Percentiles rank a stretch among this genome's conserved stretches.
Evolutionary conservation across 2,113 vertebrate species (phyloP).

Genomic region (Chloroceryle aenea): DNA sequence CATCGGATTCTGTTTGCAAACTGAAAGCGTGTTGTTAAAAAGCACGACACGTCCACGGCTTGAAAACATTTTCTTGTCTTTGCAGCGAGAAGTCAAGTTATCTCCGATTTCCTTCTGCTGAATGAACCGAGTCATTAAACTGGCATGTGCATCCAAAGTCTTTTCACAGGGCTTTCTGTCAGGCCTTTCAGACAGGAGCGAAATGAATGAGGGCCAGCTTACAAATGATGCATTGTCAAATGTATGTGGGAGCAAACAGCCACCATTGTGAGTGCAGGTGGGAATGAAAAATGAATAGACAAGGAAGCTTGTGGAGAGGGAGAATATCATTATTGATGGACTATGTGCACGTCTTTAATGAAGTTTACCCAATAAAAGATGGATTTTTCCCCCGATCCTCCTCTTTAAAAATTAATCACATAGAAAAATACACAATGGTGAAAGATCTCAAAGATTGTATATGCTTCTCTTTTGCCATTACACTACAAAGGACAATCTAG

Average conservation of each 20-base stretch:
- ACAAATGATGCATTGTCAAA: slow-evolving; percentile 81
- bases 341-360: slow-evolving; percentile 28
- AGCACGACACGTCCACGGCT: slow-evolving; percentile 68
- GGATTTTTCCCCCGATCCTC: slow-evolving; percentile 17
- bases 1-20: slow-evolving; percentile 39
- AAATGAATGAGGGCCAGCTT: slow-evolving; percentile 72
- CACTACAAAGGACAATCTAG: neutral
- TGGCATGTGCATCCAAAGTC: slow-evolving; percentile 78
- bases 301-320: slow-evolving; percentile 60
- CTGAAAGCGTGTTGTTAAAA: slow-evolving; percentile 69
- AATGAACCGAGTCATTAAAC: slow-evolving; percentile 83
- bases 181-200: slow-evolving; percentile 71
- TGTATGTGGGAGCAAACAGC: slow-evolving; percentile 76
- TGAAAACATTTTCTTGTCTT: slow-evolving; percentile 78
- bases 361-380: slow-evolving; percentile 54
- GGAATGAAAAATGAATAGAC: slow-evolving; percentile 81
- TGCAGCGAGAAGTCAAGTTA: slow-evolving; percentile 68
- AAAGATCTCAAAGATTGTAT: neutral
- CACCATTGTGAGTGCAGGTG: slow-evolving; percentile 80
- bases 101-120: slow-evolving; percentile 60
- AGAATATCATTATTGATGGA: slow-evolving; percentile 66
- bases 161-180: slow-evolving; percentile 80
- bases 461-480: neutral
- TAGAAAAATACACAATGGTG: neutral
- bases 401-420: slow-evolving; percentile 23